Evolutionary conservation across 2,113 vertebrate species (phyloP).

Genomic region (Salvelinus fontinalis): DNA sequence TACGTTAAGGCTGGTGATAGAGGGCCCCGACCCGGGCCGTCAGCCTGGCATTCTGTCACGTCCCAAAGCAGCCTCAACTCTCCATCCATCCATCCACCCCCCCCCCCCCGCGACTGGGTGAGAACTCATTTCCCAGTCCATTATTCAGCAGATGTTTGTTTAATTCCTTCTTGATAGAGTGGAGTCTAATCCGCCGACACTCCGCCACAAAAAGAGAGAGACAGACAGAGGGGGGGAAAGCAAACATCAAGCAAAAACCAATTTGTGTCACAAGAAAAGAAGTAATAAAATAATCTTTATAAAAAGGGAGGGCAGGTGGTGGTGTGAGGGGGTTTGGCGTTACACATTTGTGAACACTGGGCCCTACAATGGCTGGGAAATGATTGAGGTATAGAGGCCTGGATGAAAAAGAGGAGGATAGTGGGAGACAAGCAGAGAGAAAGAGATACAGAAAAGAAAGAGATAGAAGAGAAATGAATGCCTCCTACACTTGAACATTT

Average conservation of each 20-base stretch:
- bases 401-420: not conserved
- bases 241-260: slow-evolving; percentile 70
- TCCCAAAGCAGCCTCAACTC: not conserved
- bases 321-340: slow-evolving; percentile 4
- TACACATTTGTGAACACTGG: slow-evolving; percentile 46
- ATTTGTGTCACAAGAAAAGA: slow-evolving; percentile 63
- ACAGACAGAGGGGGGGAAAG: slow-evolving; percentile 17
- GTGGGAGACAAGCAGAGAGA: not conserved
- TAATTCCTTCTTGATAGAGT: slow-evolving; percentile 76
- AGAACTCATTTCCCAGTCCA: slow-evolving; percentile 77
- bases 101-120: slow-evolving; percentile 5
- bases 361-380: not conserved
- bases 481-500: too few relatives aligned
- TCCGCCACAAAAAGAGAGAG: slow-evolving; percentile 32
- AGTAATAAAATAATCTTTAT: slow-evolving; percentile 55
- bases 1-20: too few relatives aligned
- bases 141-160: slow-evolving; percentile 80
- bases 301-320: slow-evolving; percentile 10
- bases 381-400: not conserved
- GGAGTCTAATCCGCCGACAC: slow-evolving; percentile 73
- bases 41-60: too few relatives aligned
- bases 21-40: too few relatives aligned
- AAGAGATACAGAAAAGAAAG: not conserved
- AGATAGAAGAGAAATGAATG: not conserved
- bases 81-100: not conserved